Evolutionary conservation across 2,888 invertebrate species (phyloP).

Genomic region (Diarsia dahlii): DNA sequence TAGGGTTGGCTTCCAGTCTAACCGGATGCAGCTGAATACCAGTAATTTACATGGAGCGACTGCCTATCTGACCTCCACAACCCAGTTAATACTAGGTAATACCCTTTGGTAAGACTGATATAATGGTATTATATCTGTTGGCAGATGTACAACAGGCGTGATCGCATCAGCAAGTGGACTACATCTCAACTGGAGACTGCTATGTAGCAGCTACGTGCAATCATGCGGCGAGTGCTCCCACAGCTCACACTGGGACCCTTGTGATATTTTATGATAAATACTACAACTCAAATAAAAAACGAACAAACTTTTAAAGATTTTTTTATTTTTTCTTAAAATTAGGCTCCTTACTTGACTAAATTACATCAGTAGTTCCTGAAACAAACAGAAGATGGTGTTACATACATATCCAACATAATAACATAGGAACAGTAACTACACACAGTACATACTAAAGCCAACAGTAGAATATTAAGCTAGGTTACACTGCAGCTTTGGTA

Average conservation of each 20-base stretch:
- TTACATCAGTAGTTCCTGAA: slow-evolving; percentile 87
- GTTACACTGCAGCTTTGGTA: background rate
- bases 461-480: background rate
- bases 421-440: background rate
- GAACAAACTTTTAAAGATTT: slow-evolving; percentile 71
- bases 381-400: slow-evolving; percentile 70
- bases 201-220: background rate
- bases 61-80: too few relatives aligned
- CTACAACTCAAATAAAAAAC: slow-evolving; percentile 60
- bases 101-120: background rate
- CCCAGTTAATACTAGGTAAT: too few relatives aligned
- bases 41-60: too few relatives aligned
- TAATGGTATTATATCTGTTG: background rate
- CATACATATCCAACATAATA: slow-evolving; percentile 4
- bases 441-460: too few relatives aligned
- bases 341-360: slow-evolving; percentile 71
- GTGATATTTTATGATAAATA: slow-evolving; percentile 30
- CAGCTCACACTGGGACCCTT: background rate
- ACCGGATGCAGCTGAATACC: too few relatives aligned
- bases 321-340: slow-evolving; percentile 74
- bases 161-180: background rate
- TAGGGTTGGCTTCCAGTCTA: too few relatives aligned
- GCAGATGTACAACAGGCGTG: background rate
- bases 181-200: background rate
- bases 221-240: slow-evolving; percentile 12